Base-by-base conservation (phyloP, 2,888 invertebrate genomes). In the Colostygia pectinataria region DNA sequence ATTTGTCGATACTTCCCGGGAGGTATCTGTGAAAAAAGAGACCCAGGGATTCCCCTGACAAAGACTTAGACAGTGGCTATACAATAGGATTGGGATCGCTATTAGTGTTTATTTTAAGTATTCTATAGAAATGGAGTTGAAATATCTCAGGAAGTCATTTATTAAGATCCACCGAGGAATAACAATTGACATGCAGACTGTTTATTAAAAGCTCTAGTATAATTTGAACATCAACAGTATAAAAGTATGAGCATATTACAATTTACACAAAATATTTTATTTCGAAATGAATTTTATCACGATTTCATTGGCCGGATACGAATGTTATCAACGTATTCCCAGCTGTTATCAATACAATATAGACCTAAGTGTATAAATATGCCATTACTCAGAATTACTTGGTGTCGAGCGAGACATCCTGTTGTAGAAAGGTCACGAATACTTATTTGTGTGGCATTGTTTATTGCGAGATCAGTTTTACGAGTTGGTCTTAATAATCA, bases 321-420 rank as follows among this genome's bases (percentile, higher is more conserved):
- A 70, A 67, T 68, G 66, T 77, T 76, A 80, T 74, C 77, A 77
- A 64, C 78, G 72, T 69, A 74, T 74, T 80, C 70, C 75, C 74
- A 69, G 57, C 71, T 71, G 74, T 80, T 85, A 85, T 85, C 83
- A 69, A 61, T 29, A 20, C 31, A 40, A 31, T 59, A 63, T 57
- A 69, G 56, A 71, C 62, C 67, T 66, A 67, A 68, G 50, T 63
- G 59, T 65, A 71, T 70, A 72, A 61, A 60, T 45, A 55, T 49
- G 57, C 61, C 57, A 53, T 58, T 51, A 60, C 48, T 50, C 32
- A 25, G 38, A 54, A 48, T 47, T 45, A 51, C 44, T 39, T 47
- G 40, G 41, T 41, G 45, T 47, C 40, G 40, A 53, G 46, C 40
- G 40, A 53, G 46, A 55, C 54, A 55, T 57, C 57, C 57, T 51